Evolutionary conservation across 2,113 vertebrate species (phyloP), one percentile per base, ranked within the genome.

Genomic region (Serilophus lunatus): DNA sequence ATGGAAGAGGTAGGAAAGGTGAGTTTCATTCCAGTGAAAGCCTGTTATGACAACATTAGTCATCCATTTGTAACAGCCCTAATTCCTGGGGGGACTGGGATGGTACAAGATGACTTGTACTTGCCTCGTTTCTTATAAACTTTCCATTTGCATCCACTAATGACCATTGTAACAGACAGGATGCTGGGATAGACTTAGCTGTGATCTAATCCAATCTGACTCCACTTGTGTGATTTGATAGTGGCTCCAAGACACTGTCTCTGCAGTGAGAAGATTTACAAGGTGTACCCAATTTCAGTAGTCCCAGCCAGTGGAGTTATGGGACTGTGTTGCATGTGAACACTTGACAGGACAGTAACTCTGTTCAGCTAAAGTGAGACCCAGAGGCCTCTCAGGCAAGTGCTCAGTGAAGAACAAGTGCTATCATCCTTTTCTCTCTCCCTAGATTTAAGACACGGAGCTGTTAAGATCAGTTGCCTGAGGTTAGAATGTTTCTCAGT

Each of bases 381-480:
- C 47, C 38, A 95, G 91, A 95, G 66, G 50, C 83, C 78, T 92
- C 81, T 93, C 4, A 91, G 84, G 84, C 63, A 35, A 94, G 72
- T 86, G 84, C 82, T 65, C 59, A 64, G 10, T 28, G 66, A 80
- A 72, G 66, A 80, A 84, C 54, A 51, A 95, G 82, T 45, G 69
- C 57, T 95, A 78, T 75, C 56, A 11, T 59, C 40, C 4, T 84
- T 91, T 84, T 71, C 63, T 79, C 60, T 45, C 66, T 79, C 82
- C 75, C 88, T 84, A 71, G 75, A 92, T 82, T 91, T 76, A 79
- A 95, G 86, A 24, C 88, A 69, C 70, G 66, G 63, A 94, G 50
- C 90, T 89, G 79, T 96, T 96, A 93, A 96, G 79, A 92, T 89
- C 72, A 78, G 72, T 94, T 94, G 94, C 96, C 91, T 88, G 56